Base-by-base conservation (phyloP, 1,140 invertebrate species). In the Brachystomella parvula region DNA sequence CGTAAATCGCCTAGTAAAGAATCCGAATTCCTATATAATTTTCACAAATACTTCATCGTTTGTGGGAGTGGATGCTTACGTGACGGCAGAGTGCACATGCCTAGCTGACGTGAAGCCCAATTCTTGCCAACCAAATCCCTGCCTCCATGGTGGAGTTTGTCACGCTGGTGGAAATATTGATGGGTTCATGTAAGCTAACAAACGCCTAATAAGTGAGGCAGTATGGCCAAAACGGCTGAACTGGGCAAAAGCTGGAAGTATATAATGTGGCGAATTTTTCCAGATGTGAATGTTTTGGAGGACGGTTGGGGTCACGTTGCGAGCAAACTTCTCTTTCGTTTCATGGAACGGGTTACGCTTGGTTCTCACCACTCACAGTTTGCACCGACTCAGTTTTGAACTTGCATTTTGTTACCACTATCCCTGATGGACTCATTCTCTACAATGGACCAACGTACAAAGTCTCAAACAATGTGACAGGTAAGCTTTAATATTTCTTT, bases 11-110 rank as follows among this genome's bases (percentile, higher is more conserved):
- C 77, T 93, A 60, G 84, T 85, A 68, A 86, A 86, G 69, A 85
- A 82, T 58, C 83, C 84, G 1, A 82, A 83, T n/a, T 88, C 90
- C 0, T 84, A 86, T 35, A 80, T 85, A 3, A 87, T 96, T 0
- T 94, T 88, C 74, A 92, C 93, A 0, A 96, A 96, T 75, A 87
- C 84, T 1, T 91, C 88, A 1, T 90, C 91, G 2, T 92, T 95
- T 75, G 89, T 95, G 6, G 92, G 92, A 0, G 89, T 96, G 0
- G 83, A 85, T 57, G 90, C 92, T 0, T 82, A 86, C 1, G 84
- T 92, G 0, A 83, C 88, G 74, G 85, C 90, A 0, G 80, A 86
- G 39, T 95, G 92, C 73, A 83, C 78, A 0, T 90, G 88, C 71
- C 12, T 12, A n/a, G 80, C 83, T 44, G 77, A 81, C 0, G 76